Conservation (phyloP, 2,797 vertebrate species). For the Petrocephalus schoutedeni region DNA sequence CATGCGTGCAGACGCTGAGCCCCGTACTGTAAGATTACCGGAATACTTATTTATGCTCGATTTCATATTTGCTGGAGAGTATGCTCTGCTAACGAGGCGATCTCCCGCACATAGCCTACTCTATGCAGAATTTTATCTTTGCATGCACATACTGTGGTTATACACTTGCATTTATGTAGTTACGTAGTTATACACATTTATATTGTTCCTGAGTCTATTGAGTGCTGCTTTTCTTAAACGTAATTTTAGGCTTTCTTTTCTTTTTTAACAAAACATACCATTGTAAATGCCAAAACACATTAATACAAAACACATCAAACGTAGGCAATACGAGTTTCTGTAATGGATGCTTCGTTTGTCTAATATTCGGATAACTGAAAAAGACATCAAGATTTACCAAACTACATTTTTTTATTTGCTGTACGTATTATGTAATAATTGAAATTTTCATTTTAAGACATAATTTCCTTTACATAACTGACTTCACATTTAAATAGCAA, state of each 20-base stretch:
- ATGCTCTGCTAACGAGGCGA: neutral
- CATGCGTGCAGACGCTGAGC: slow-evolving; percentile 23
- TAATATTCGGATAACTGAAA: neutral
- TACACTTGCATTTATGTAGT: neutral
- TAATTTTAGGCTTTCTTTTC: neutral
- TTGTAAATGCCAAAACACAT: neutral
- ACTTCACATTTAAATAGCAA: neutral
- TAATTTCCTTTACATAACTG: neutral
- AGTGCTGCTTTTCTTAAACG: neutral
- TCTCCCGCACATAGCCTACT: neutral
- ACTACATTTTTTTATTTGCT: neutral
- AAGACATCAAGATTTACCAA: neutral
- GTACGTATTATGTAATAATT: neutral
- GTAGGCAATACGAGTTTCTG: neutral
- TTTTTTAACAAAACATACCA: neutral
- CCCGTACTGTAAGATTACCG: slow-evolving; percentile 32
- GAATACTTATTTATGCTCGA: neutral
- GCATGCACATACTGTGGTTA: neutral
- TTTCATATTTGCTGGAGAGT: neutral
- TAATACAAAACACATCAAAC: neutral
- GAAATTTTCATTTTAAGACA: neutral
- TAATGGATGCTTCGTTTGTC: neutral
- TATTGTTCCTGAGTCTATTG: neutral
- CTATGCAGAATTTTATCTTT: neutral
- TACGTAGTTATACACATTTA: neutral